Evolutionary conservation across 1,140 invertebrate genomes (phyloP).

Genomic region (Drosophila quadrilineata): DNA sequence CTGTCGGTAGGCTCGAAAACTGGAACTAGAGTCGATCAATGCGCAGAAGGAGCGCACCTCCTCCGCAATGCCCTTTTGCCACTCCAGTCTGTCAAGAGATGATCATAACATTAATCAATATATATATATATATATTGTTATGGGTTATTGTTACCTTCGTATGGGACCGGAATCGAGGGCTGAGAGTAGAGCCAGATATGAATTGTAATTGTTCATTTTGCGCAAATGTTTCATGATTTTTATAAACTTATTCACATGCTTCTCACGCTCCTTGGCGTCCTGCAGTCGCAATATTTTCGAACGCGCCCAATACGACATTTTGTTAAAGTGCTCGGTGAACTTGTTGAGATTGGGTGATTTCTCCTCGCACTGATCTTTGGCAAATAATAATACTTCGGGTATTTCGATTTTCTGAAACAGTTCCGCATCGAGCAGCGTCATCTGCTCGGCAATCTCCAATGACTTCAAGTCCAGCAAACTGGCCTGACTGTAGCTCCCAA

Average conservation of each 20-base stretch:
- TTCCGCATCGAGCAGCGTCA: conserved; percentile 97
- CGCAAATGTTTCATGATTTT: conserved; percentile 99
- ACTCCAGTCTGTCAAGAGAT: conserved; percentile 89
- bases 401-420: conserved; percentile 98
- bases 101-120: background rate
- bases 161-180: conserved; percentile 98
- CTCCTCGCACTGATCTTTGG: conserved; percentile 98
- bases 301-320: conserved; percentile 99
- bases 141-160: conserved; percentile 80
- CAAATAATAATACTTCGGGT: conserved; percentile 98
- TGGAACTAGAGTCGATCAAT: conserved; percentile 97
- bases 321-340: conserved; percentile 99
- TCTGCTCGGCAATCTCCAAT: conserved; percentile 93
- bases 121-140: background rate
- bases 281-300: conserved; percentile 89
- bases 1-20: conserved; percentile 96
- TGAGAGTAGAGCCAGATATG: conserved; percentile 97
- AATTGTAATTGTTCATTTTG: conserved; percentile 99
- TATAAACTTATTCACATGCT: conserved; percentile 97
- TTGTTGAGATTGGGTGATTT: conserved; percentile 96
- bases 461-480: conserved; percentile 96
- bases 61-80: conserved; percentile 96
- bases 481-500: conserved; percentile 24
- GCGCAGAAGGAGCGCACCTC: conserved; percentile 96
- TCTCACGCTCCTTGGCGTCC: conserved; percentile 96